phyloP scores from a whole-genome alignment of 2,113 vertebrate species.

The Pseudolaguvia tuberculata region DNA sequence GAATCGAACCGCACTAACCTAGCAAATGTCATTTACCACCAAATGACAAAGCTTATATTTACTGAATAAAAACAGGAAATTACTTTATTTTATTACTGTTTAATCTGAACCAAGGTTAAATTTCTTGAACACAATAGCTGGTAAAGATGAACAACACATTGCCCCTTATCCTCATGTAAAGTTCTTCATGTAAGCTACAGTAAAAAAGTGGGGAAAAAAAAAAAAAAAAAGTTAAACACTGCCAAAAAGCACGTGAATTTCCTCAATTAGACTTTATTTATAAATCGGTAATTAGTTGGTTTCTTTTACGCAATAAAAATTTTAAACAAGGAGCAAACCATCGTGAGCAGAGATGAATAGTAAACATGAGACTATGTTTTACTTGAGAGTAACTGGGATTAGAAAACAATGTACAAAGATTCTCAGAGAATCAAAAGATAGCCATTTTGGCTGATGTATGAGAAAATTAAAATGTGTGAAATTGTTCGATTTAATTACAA shows the following conservation, averaged over 20 bases:
- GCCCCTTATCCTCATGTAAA: constrained; percentile 15
- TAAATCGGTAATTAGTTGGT: constrained; percentile 67
- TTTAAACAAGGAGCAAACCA: constrained; percentile 62
- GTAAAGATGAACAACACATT: constrained; percentile 12
- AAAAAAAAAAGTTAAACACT: constrained; percentile 15
- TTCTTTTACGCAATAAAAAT: constrained; percentile 63
- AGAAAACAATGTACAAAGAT: constrained; percentile 54
- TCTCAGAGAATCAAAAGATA: constrained; percentile 53
- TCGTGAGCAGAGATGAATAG: constrained; percentile 62
- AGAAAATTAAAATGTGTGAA: constrained; percentile 55
- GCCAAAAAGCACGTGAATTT: constrained; percentile 29
- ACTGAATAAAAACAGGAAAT: constrained; percentile 7
- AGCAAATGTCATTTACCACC: too few species aligned
- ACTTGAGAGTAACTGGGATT: constrained; percentile 59
- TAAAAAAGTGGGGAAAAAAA: constrained; percentile 16
- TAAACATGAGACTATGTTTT: constrained; percentile 62
- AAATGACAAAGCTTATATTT: background rate
- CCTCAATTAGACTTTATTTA: constrained; percentile 57
- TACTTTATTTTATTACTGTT: constrained; percentile 21
- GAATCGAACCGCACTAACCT: too few species aligned
- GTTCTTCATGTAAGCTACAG: constrained; percentile 8
- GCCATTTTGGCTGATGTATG: constrained; percentile 53
- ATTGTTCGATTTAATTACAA: constrained; percentile 58
- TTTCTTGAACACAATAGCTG: constrained; percentile 7
- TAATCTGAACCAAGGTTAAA: constrained; percentile 30